These are phyloP conservation scores for Xenus cinereus DNA, from an alignment of 2,113 vertebrate genomes.

Conservation along the genomic window DNA sequence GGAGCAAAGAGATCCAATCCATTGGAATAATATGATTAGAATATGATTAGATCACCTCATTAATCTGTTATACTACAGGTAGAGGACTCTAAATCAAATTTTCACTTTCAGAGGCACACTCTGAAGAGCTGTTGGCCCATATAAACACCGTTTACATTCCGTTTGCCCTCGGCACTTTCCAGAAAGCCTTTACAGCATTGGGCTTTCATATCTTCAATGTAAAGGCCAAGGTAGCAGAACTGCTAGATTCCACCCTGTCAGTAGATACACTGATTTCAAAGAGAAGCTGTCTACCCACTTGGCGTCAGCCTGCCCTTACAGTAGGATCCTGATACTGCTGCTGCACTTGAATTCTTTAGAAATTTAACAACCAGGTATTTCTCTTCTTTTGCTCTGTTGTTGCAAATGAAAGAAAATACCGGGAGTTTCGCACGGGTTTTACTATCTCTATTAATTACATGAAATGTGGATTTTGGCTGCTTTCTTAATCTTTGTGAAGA, in stretches of 20 bases:
- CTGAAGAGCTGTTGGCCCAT: conserved; percentile 9
- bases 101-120: conserved; percentile 4
- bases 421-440: background rate
- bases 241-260: background rate
- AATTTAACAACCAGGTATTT: conserved; percentile 15
- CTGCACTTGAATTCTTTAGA: conserved; percentile 30
- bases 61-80: conserved; percentile 11
- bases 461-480: background rate
- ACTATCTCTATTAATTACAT: background rate
- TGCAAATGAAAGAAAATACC: background rate
- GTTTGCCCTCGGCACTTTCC: conserved; percentile 25
- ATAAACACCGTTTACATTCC: background rate
- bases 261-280: background rate
- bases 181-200: background rate
- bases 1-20: background rate
- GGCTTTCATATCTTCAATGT: background rate
- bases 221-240: background rate
- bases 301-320: background rate
- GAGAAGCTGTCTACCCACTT: background rate
- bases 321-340: background rate
- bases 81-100: conserved; percentile 36
- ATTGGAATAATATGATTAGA: background rate
- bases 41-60: conserved; percentile 6
- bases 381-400: background rate
- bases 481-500: background rate